Evolutionary conservation across 2,797 vertebrate species (phyloP).

Genomic region (Synanceia verrucosa): DNA sequence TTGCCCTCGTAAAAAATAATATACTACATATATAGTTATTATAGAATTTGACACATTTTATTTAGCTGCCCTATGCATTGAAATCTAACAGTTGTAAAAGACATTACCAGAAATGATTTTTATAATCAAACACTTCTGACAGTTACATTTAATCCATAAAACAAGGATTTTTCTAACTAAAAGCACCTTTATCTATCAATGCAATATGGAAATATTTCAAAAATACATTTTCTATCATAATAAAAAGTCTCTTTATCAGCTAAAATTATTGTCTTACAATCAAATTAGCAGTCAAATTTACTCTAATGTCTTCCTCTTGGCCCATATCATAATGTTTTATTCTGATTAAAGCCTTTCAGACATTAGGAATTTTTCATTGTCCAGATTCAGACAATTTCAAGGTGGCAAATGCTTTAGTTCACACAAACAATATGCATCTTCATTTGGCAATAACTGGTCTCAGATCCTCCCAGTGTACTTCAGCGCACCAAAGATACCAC

Average conservation of each 20-base stretch:
- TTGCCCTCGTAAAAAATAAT: background rate
- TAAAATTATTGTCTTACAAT: background rate
- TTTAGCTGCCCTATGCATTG: no score
- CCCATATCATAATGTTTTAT: background rate
- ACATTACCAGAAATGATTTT: background rate
- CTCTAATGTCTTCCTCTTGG: conserved; percentile 31
- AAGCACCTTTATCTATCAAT: background rate
- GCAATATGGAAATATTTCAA: background rate
- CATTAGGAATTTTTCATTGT: background rate
- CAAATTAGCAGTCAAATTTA: background rate
- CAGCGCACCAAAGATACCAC: conserved; percentile 71
- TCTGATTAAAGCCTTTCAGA: conserved; percentile 32
- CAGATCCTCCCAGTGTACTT: conserved; percentile 65
- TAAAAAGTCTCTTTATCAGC: background rate
- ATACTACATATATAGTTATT: no score
- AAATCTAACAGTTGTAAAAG: background rate
- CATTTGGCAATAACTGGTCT: background rate
- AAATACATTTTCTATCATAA: background rate
- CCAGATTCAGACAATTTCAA: background rate
- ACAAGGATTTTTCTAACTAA: background rate
- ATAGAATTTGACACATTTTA: background rate
- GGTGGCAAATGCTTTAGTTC: background rate
- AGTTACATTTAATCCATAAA: background rate
- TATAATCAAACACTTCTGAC: background rate
- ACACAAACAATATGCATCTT: background rate